Evolutionary conservation across 2,113 vertebrate species (phyloP).

Genomic region (Murina feae): DNA sequence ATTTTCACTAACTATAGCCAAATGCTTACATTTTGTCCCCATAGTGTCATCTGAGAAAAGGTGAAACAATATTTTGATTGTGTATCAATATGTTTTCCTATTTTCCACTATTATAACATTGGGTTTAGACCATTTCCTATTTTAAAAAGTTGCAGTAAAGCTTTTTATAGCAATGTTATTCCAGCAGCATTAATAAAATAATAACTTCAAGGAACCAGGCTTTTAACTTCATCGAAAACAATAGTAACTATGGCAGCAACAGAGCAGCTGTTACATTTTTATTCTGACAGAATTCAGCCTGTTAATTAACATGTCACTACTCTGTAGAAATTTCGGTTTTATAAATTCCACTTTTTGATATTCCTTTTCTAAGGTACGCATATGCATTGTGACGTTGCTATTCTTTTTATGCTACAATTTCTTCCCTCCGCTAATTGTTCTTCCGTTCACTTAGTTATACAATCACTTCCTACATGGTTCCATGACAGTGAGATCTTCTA

Average conservation of each 20-base stretch:
- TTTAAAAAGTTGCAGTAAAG: background rate
- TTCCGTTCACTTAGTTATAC: background rate
- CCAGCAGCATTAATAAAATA: background rate
- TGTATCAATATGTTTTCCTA: background rate
- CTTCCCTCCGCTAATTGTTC: background rate
- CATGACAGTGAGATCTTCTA: background rate
- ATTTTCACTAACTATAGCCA: background rate
- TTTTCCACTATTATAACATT: background rate
- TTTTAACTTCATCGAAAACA: background rate
- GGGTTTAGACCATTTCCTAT: background rate
- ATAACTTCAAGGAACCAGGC: background rate
- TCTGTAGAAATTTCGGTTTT: constrained; percentile 17
- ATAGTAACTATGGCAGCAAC: background rate
- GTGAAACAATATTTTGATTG: background rate
- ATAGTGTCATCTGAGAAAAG: background rate
- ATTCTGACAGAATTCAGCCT: background rate
- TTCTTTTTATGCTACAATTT: constrained; percentile 29
- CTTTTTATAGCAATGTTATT: background rate
- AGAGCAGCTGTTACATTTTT: background rate
- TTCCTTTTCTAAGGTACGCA: constrained; percentile 17
- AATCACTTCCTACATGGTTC: background rate
- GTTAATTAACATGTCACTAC: background rate
- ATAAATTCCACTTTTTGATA: background rate
- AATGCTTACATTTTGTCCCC: background rate
- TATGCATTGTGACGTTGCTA: background rate